phyloP scores from a whole-genome alignment of 2,113 vertebrate species.

The Bufo bufo region DNA sequence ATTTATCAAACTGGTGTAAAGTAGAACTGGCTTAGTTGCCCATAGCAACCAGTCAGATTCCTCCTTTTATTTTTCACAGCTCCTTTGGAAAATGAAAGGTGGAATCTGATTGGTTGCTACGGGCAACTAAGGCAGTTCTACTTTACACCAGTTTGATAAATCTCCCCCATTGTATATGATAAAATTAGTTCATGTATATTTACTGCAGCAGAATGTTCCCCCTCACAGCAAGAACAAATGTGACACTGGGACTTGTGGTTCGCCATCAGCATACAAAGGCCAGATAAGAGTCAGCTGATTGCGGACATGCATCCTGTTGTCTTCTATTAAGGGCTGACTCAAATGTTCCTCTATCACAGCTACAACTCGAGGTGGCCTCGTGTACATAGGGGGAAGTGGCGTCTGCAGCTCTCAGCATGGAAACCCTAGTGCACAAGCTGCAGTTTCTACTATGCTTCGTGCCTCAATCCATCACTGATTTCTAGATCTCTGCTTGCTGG shows the following conservation, averaged over 20 bases:
- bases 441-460: neutral
- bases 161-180: too few relatives aligned
- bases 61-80: too few relatives aligned
- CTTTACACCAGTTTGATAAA: too few relatives aligned
- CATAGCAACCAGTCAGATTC: too few relatives aligned
- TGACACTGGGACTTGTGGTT: slow-evolving; percentile 16
- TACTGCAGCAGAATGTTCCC: too few relatives aligned
- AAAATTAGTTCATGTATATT: too few relatives aligned
- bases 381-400: neutral
- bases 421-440: neutral
- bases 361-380: neutral
- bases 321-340: slow-evolving; percentile 1
- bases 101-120: too few relatives aligned
- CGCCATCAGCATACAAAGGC: neutral
- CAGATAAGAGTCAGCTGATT: neutral
- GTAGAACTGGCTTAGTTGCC: too few relatives aligned
- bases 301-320: slow-evolving; percentile 6
- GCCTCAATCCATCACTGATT: neutral
- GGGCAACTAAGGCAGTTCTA: too few relatives aligned
- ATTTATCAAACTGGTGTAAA: too few relatives aligned
- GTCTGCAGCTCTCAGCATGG: too few relatives aligned
- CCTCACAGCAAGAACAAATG: neutral
- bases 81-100: too few relatives aligned
- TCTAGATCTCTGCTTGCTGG: neutral
- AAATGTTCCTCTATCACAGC: neutral